phyloP scores from a whole-genome alignment of 2,797 vertebrate genomes.

The Anolis apletophallus region DNA sequence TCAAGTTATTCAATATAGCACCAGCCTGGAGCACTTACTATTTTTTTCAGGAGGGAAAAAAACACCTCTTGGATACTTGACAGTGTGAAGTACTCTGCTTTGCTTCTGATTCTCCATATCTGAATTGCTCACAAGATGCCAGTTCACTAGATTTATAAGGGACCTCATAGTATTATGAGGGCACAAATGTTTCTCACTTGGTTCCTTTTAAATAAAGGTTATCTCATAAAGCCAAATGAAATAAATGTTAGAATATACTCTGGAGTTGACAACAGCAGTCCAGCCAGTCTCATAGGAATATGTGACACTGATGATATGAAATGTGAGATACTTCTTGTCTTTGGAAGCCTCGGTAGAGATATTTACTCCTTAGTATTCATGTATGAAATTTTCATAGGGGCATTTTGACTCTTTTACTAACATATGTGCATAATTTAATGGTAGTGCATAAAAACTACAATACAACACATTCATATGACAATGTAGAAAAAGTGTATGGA shows the following conservation, averaged over 20 bases:
- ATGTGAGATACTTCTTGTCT: not conserved
- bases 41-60: not conserved
- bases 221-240: slow-evolving; percentile 17
- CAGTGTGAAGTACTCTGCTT: not conserved
- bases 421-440: not conserved
- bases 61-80: not conserved
- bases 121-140: slow-evolving; percentile 4
- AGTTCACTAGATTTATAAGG: not conserved
- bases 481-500: not conserved
- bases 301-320: not conserved
- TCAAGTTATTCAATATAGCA: not conserved
- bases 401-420: not conserved
- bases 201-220: slow-evolving; percentile 8
- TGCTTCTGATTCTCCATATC: not conserved
- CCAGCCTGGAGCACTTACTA: not conserved
- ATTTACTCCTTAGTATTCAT: not conserved
- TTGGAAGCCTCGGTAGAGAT: not conserved
- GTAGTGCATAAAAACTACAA: not conserved
- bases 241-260: not conserved
- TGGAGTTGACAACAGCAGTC: not conserved
- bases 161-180: not conserved
- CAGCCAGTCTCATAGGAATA: not conserved
- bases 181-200: slow-evolving; percentile 5
- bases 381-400: not conserved
- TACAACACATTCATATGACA: not conserved